Percentiles rank a stretch among this genome's conserved stretches.
Evolutionary conservation across 2,113 vertebrate genomes (phyloP).

Genomic region (Cromileptes altivelis): DNA sequence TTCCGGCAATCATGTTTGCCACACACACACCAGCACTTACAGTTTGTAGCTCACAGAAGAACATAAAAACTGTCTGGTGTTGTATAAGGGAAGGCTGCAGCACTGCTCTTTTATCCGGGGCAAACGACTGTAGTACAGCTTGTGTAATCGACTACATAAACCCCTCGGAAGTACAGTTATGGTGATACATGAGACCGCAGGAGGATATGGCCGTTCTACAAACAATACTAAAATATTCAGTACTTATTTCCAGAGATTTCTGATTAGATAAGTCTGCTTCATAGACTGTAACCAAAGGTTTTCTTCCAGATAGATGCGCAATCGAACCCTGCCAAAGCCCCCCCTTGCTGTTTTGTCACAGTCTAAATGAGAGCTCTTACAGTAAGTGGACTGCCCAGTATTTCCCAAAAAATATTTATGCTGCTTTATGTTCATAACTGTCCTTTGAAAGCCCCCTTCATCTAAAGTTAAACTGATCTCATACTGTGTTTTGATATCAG

Average conservation of each 20-base stretch:
- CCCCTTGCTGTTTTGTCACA: conserved; percentile 9
- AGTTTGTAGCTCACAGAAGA: conserved; percentile 25
- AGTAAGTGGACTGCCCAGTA: background rate
- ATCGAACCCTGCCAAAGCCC: conserved; percentile 5
- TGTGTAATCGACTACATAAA: conserved; percentile 19
- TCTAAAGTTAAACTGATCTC: conserved; percentile 49
- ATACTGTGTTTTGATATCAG: conserved; percentile 39
- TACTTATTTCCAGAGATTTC: conserved; percentile 38
- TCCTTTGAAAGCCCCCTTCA: conserved; percentile 50
- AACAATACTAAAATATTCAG: conserved; percentile 37
- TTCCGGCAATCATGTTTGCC: background rate
- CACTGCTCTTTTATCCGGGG: conserved; percentile 19
- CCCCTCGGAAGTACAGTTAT: background rate
- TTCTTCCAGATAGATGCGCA: conserved; percentile 19
- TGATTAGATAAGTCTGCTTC: conserved; percentile 30
- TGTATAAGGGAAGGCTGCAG: conserved; percentile 22
- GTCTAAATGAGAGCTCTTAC: conserved; percentile 25
- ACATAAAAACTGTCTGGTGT: conserved; percentile 3
- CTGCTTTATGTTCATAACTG: conserved; percentile 43
- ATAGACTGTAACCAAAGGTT: conserved; percentile 20
- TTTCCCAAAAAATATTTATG: conserved; percentile 32
- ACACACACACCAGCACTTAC: background rate
- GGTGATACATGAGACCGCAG: conserved; percentile 30
- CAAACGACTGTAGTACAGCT: conserved; percentile 13
- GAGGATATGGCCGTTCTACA: conserved; percentile 36